Evolutionary conservation across 2,888 invertebrate species (phyloP), one percentile per base, ranked within the genome.

Genomic region (Eupithecia vulgata): DNA sequence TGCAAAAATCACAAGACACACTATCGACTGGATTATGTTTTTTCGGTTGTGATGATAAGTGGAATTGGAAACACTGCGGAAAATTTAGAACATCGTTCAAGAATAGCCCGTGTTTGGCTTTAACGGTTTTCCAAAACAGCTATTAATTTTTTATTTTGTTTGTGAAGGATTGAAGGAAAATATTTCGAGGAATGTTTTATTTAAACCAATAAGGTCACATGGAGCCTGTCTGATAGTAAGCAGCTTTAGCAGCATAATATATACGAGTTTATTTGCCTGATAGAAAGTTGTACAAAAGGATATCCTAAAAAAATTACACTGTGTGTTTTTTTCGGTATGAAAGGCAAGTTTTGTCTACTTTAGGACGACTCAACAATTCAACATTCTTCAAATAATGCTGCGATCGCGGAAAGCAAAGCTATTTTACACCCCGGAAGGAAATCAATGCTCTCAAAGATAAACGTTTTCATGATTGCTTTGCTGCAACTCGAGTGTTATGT

Each of bases 1-100:
- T 25, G 37, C 65, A 42, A 40, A 65, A 65, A 65, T 35, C 25
- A 64, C 64, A 37, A 65, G 65, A 64, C 17, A 35, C 40, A 21
- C 30, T 30, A 15, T 40, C 37, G 13, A 12, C 6, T n/a, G 6
- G 40, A 64, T 64, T 37, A 64, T 40, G 37, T 40, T 64, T 40
- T 37, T 37, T 40, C 17, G 2, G 64, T 21, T 21, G 21, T 21
- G 52, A 52, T 52, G 21, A 21, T 52, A 52, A 10, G 52, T 25
- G 57, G 25, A 57, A 25, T 25, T 25, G 13, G 25, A 57, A 57
- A 13, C 12, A 57, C 25, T 25, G 0, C 25, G 52, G 25, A 57
- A 25, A 57, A 12, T 25, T 1, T 25, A 5, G 52, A 52, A 25
- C 25, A 12, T 57, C 21, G 12, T 57, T 57, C 21, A 25, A 57